Evolutionary conservation across 2,113 vertebrate species (phyloP), one percentile per base, ranked within the genome.

Genomic region (Equus przewalskii): DNA sequence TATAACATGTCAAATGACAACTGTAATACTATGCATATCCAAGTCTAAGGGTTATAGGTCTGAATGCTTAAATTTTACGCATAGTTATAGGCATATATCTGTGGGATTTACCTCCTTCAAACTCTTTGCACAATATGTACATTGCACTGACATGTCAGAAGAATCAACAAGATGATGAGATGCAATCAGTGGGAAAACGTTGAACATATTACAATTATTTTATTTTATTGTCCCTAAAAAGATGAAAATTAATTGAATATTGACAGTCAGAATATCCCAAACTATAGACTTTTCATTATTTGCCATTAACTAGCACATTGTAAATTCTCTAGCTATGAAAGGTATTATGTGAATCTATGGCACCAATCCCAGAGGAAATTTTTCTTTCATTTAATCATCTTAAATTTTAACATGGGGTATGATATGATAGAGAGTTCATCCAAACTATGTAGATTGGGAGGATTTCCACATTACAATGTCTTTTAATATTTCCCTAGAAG

Each of bases 381-480:
- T 9, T 87, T 98, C 97, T 93, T 82, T 76, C 15, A 60, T 95
- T 98, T 96, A 56, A 86, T 96, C 22, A 76, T 94, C 33, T 73
- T 58, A 33, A 49, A 75, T 97, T 96, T 51, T 96, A 96, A 97
- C 8, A 36, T 62, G 24, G 19, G 91, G 92, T 98, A 64, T 70
- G 72, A 95, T 73, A 30, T 97, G 88, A 97, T 65, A 60, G 36
- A 0, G 1, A 97, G 12, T 87, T 79, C 64, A 6, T 72, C 11
- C 58, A 94, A 60, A 60, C 62, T 1, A n/a, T 30, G 28, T 24
- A 82, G 22, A 64, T 6, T 60, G 41, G 33, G 62, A 76, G 2
- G 0, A 4, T 65, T 79, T 9, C 6, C 14, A 67, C 13, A 65
- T 84, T 72, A 89, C 33, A 64, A 82, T 28, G 6, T 33, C 18